Percentiles rank a stretch among this genome's conserved stretches.
Conservation (phyloP, 2,888 invertebrate species). For the Rhogogaster chlorosoma region DNA sequence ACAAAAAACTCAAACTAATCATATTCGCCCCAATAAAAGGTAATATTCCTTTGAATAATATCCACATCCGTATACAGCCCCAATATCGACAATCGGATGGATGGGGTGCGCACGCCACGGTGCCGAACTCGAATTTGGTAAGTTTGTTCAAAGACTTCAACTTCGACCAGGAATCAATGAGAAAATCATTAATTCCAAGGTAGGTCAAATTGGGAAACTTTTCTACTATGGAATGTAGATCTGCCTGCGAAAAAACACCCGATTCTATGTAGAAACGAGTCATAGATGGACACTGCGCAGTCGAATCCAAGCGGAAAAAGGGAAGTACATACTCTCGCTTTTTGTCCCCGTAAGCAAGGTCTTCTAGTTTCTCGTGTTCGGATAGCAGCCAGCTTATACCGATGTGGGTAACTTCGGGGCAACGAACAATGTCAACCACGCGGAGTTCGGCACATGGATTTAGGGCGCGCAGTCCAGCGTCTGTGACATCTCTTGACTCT, state of each 20-base stretch:
- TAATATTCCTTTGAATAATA: background rate
- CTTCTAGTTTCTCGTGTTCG: background rate
- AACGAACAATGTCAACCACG: background rate
- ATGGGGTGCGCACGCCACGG: too few species aligned
- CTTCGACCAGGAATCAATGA: too few species aligned
- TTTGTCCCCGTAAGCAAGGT: too few species aligned
- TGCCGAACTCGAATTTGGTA: too few species aligned
- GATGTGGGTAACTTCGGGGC: background rate
- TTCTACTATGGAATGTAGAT: background rate
- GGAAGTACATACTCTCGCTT: too few species aligned
- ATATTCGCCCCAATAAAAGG: background rate
- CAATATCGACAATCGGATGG: too few species aligned
- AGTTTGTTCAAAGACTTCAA: background rate
- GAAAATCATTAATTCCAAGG: background rate
- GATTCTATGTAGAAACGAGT: background rate
- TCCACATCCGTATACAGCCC: background rate
- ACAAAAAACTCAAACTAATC: background rate
- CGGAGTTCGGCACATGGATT: conserved; percentile 16
- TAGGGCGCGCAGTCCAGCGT: background rate
- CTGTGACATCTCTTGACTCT: background rate
- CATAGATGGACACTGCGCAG: background rate
- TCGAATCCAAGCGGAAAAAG: background rate
- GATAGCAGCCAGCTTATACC: background rate
- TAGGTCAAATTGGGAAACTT: conserved; percentile 5
- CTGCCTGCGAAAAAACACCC: too few species aligned